Evolutionary conservation across 2,113 vertebrate genomes (phyloP), one percentile per base, ranked within the genome.

Genomic region (Ceyx margarethae): DNA sequence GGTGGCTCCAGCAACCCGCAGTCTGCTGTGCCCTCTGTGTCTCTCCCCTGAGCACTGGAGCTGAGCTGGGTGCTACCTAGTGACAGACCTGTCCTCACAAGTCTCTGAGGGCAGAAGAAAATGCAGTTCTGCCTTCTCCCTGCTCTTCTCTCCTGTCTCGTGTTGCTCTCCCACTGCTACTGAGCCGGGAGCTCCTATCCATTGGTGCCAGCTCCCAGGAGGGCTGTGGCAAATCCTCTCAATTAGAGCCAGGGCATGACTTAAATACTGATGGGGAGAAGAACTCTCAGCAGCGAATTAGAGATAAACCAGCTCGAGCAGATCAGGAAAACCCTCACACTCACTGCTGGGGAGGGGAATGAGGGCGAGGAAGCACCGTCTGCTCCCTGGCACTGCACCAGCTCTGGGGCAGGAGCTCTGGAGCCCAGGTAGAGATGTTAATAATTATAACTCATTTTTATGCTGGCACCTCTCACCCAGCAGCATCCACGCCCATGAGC

Each of bases 121-220:
- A 12, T 50, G 48, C 58, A 25, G 15, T 42, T 46, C 28, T 22
- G 2, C 16, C 81, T 61, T 28, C 16, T 28, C 42, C 54, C 29
- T 13, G 37, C 58, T 40, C 18, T 21, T 54, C 79, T 64, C 6
- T 31, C 33, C 13, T n/a, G n/a, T 26, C 71, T 62, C 42, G 46
- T 1, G 0, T 43, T 42, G 35, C 68, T 26, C n/a, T 53, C 6
- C 13, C 4, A 0, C 33, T 26, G 61, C 79, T 50, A 37, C 0
- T 1, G 54, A 12, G 9, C 73, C 0, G 0, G 43, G 54, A 33
- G 51, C 85, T 51, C 26, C 76, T 5, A 3, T 28, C 77, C 33
- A 29, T 33, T 13, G 6, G 11, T 23, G 10, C 51, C 73, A 33
- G 64, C 18, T 1, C 64, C 13, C 45, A 29, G 60, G 35, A 53